These are phyloP conservation scores for Phoxinus dragarum DNA, from an alignment of 2,797 vertebrate species.

Conservation along the genomic window DNA sequence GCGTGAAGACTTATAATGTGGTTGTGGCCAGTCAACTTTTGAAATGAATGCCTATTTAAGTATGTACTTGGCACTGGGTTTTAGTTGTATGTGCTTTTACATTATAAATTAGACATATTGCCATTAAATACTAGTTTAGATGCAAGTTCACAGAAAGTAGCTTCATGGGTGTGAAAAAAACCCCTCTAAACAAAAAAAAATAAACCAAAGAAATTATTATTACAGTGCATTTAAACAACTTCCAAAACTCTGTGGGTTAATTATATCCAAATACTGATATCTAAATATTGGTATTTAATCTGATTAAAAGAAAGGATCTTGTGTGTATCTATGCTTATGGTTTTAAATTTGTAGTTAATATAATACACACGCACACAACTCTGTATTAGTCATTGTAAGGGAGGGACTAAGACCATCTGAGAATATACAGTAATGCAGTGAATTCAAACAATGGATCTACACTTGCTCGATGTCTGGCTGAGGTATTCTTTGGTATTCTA, in stretches of 20 bases:
- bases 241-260: not conserved
- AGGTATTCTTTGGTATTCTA: constrained; percentile 80
- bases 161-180: not conserved
- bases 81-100: constrained; percentile 26
- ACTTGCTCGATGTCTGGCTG: constrained; percentile 62
- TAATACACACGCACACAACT: not conserved
- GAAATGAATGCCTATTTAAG: not conserved
- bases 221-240: constrained; percentile 39
- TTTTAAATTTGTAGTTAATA: not conserved
- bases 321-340: not conserved
- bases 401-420: not conserved
- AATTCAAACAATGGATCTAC: constrained; percentile 29
- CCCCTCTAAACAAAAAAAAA: not conserved
- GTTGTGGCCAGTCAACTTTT: not conserved
- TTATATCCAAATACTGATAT: not conserved
- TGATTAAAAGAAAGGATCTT: constrained; percentile 1
- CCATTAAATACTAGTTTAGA: constrained; percentile 6
- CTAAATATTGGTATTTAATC: not conserved
- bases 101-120: constrained; percentile 9
- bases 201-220: not conserved
- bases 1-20: not conserved
- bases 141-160: constrained; percentile 1
- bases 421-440: constrained; percentile 10
- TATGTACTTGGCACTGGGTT: not conserved
- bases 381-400: constrained; percentile 16